Base-by-base conservation (phyloP, 2,888 invertebrate species). In the Stenichneumon culpator region DNA sequence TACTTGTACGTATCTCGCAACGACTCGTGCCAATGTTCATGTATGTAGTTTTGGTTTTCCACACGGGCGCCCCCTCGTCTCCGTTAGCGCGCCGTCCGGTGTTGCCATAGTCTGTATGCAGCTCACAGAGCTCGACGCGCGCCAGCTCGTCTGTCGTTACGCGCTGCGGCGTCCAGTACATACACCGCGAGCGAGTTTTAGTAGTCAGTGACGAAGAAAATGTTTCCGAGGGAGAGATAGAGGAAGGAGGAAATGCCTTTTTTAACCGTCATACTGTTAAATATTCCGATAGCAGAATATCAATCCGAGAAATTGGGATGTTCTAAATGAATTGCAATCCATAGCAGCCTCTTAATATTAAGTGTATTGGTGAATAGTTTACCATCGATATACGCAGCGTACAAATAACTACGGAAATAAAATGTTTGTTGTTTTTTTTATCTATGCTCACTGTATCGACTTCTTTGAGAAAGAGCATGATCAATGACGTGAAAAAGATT, bases 101-200 rank as follows among this genome's bases (percentile, higher is more conserved):
- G 22, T 16, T 16, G 28, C 32, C n/a, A 16, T n/a, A 32, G 32
- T 63, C 32, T 28, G 63, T 63, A 63, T n/a, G 63, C 32, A 25
- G 32, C n/a, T 16, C 63, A 63, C 63, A 32, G 63, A 11, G 16
- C 14, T 14, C 22, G 14, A 25, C 22, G 14, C 60, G 28, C 25
- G 6, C 6, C 16, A 16, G 28, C 63, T 32, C 63, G 63, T 63
- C 63, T 32, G 63, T 63, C 63, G 63, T 63, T 28, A 32, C 63
- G 63, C 63, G 32, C 28, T 63, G 63, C 63, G 32, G 16, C 63
- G 63, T 63, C 63, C 63, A 32, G 32, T 28, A 63, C n/a, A 63
- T 16, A 63, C 32, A 14, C 63, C 32, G 3, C 16, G 32, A 63
- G 32, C 63, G 16, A 11, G 16, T 28, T n/a, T 14, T 25, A 25